Percentiles rank a stretch among this genome's conserved stretches.
Evolutionary conservation across 1,140 invertebrate genomes (phyloP).

Genomic region (Stratiolaelaps scimitus): DNA sequence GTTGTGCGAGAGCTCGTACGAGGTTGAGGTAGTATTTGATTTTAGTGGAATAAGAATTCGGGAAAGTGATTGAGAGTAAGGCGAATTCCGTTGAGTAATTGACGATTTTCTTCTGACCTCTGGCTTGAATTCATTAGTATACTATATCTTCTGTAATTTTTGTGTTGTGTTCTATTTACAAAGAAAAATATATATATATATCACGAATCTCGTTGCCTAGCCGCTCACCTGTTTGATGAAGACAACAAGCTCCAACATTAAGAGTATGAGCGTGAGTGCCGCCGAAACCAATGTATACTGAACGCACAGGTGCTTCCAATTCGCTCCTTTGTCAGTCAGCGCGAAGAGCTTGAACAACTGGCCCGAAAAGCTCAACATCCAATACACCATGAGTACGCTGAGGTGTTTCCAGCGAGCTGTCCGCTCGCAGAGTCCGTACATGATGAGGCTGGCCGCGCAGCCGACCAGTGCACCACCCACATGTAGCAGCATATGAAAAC

Average conservation of each 20-base stretch:
- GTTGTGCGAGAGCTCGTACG: no score
- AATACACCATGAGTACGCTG: slow-evolving; percentile 33
- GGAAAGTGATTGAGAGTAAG: no score
- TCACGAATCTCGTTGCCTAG: neutral
- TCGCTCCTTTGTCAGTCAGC: slow-evolving; percentile 32
- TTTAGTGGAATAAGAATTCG: no score
- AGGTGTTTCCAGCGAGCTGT: slow-evolving; percentile 32
- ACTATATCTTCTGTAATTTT: no score
- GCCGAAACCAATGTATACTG: slow-evolving; percentile 31
- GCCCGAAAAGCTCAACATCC: slow-evolving; percentile 31
- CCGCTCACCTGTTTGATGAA: slow-evolving; percentile 33
- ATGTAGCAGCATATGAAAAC: slow-evolving; percentile 32
- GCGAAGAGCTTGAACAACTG: slow-evolving; percentile 32
- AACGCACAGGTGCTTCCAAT: slow-evolving; percentile 32
- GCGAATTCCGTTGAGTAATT: no score
- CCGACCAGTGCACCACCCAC: slow-evolving; percentile 29
- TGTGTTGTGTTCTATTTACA: no score
- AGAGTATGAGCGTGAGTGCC: slow-evolving; percentile 31
- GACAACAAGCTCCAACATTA: slow-evolving; percentile 34
- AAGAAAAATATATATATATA: slow-evolving; percentile 9
- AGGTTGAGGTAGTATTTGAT: no score
- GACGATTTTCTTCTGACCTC: no score
- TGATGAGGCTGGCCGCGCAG: slow-evolving; percentile 29
- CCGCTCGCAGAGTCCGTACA: slow-evolving; percentile 33
- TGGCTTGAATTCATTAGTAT: no score